Conservation (phyloP, 64 coral and sea anemone species). For the Acropora tenuis region DNA sequence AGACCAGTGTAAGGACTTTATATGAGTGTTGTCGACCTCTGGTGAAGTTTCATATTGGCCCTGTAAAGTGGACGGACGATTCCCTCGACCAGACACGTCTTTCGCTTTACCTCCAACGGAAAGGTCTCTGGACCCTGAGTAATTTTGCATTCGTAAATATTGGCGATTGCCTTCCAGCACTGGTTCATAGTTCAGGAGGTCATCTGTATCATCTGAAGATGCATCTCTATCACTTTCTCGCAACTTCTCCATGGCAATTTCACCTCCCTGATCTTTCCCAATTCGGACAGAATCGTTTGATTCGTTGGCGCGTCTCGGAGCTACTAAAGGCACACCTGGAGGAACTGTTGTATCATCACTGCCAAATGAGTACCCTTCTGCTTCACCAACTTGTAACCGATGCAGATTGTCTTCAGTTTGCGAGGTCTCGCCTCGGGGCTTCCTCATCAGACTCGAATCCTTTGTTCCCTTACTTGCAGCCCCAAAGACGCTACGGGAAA, state of each 20-base stretch:
- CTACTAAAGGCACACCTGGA: background rate
- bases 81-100: background rate
- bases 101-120: background rate
- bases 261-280: background rate
- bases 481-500: background rate
- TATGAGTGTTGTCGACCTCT: constrained; percentile 11
- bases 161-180: constrained; percentile 76
- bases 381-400: background rate
- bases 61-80: background rate
- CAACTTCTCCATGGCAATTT: background rate
- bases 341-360: constrained; percentile 44
- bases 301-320: background rate
- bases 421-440: background rate
- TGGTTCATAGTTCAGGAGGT: constrained; percentile 82
- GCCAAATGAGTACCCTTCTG: constrained; percentile 53
- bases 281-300: background rate
- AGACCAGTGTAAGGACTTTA: constrained; percentile 57
- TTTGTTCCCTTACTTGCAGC: background rate
- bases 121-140: background rate
- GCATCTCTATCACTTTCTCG: constrained; percentile 1
- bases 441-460: background rate
- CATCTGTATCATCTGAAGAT: constrained; percentile 90
- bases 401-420: background rate
- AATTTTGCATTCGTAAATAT: constrained; percentile 48
- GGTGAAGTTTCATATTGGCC: background rate